A percentile compares a stretch with the other conserved stretches of the same genome.
Evolutionary conservation across 2,113 vertebrate species (phyloP).

Genomic region (Toxotes jaculatrix): DNA sequence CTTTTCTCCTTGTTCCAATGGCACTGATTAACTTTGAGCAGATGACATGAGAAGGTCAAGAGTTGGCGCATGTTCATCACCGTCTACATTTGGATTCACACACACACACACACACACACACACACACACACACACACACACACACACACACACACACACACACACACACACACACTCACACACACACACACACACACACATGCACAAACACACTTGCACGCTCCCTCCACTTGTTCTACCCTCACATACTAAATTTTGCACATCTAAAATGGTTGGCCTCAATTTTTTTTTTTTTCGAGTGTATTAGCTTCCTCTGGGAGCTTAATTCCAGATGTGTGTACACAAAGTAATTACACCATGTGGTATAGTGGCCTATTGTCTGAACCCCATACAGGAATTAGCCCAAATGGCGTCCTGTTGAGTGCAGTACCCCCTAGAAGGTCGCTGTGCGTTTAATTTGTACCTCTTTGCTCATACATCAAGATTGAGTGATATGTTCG

Average conservation of each 20-base stretch:
- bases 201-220: neutral
- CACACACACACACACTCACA: constrained; percentile 18
- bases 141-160: neutral
- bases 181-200: neutral
- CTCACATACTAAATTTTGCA: constrained; percentile 71
- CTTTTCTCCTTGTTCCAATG: constrained; percentile 45
- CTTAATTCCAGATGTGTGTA: constrained; percentile 86
- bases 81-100: constrained; percentile 40
- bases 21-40: constrained; percentile 55
- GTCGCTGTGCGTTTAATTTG: constrained; percentile 83
- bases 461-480: constrained; percentile 86
- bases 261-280: constrained; percentile 61
- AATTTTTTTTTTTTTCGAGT: constrained; percentile 53
- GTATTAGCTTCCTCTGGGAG: constrained; percentile 79
- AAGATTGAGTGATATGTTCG: constrained; percentile 86
- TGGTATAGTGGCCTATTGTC: constrained; percentile 86
- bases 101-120: neutral
- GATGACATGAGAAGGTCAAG: constrained; percentile 45
- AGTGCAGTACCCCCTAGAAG: constrained; percentile 79
- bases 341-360: constrained; percentile 84
- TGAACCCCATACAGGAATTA: constrained; percentile 81
- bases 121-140: constrained; percentile 23
- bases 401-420: constrained; percentile 83
- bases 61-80: constrained; percentile 36
- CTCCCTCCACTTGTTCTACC: constrained; percentile 52